phyloP scores from a whole-genome alignment of 2,888 invertebrate species.

The Salticus scenicus region DNA sequence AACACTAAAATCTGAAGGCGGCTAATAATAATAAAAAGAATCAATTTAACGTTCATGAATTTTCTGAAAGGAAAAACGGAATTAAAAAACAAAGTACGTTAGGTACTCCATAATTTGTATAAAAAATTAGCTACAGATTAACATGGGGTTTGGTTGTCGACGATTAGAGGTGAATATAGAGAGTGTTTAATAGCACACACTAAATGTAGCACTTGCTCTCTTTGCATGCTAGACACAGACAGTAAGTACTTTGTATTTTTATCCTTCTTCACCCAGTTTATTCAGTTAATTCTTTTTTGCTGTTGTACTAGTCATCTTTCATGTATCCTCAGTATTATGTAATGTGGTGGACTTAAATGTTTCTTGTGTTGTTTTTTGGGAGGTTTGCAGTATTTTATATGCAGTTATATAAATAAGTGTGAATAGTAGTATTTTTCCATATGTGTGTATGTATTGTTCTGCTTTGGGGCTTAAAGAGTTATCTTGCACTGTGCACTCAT shows the following conservation, averaged over 20 bases:
- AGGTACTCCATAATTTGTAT: too few relatives aligned
- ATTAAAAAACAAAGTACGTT: too few relatives aligned
- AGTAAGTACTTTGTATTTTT: slow-evolving; percentile 70
- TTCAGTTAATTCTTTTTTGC: slow-evolving; percentile 33
- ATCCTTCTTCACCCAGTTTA: slow-evolving; percentile 40
- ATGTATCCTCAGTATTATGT: background rate
- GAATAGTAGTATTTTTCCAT: too few relatives aligned
- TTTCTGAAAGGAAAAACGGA: too few relatives aligned
- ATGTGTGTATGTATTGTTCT: background rate
- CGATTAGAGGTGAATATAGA: too few relatives aligned
- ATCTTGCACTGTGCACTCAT: slow-evolving; percentile 45
- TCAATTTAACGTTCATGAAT: too few relatives aligned
- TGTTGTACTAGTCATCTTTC: slow-evolving; percentile 9
- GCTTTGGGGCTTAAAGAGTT: slow-evolving; percentile 61
- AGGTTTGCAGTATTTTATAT: slow-evolving; percentile 53
- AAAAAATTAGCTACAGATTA: too few relatives aligned
- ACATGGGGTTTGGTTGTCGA: too few relatives aligned
- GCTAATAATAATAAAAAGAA: too few relatives aligned
- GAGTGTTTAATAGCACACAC: slow-evolving; percentile 57
- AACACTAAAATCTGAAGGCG: too few relatives aligned
- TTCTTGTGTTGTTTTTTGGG: slow-evolving; percentile 10
- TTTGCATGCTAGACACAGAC: slow-evolving; percentile 72
- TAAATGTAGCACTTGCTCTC: slow-evolving; percentile 68
- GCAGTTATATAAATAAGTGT: too few relatives aligned
- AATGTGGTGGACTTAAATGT: background rate